Base-by-base conservation (phyloP, 2,888 invertebrate genomes). In the Habroteleia sp. region DNA sequence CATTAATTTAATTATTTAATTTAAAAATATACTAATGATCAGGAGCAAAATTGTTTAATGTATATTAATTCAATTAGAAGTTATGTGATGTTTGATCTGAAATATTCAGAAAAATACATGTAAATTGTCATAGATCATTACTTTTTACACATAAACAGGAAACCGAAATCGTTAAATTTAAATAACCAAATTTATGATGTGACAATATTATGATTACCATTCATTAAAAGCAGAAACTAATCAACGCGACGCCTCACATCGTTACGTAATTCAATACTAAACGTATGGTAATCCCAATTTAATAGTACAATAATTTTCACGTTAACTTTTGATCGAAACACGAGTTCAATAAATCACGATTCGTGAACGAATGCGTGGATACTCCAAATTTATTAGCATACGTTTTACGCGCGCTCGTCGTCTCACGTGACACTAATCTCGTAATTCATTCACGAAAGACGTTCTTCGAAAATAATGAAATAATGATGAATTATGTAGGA, bases 401-500 rank as follows among this genome's bases (percentile, higher is more conserved):
- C 23, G 13, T 48, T 39, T 56, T 56, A 33, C 27, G 37, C 41
- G 52, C 31, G 29, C 46, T 11, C 35, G 29, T 60, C 46, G 54
- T 11, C 31, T 42, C 44, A 39, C 31, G 39, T 66, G 46, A 66
- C 37, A 41, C 33, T 66, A 66, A 69, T 69, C 60, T 69, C 44
- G 50, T 60, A 69, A 52, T 60, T 69, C 60, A 44, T 44, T 52
- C 44, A 44, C 35, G 44, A 63, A 54, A 56, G 10, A 42, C 11
- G 48, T 42, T 71, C 46, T 48, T 54, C 27, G 41, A 31, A 56
- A 62, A 54, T 71, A 58, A 58, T 68, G 41, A 68, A 50, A 50
- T 68, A 71, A 71, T 71, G 46, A 71, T 62, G 71, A 71, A 62
- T 71, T 62, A 71, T 71, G 71, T 54, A 62, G 46, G 39, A 62